These are phyloP conservation scores for Discoglossus pictus DNA, from an alignment of 2,797 vertebrate genomes.

Conservation along the genomic window DNA sequence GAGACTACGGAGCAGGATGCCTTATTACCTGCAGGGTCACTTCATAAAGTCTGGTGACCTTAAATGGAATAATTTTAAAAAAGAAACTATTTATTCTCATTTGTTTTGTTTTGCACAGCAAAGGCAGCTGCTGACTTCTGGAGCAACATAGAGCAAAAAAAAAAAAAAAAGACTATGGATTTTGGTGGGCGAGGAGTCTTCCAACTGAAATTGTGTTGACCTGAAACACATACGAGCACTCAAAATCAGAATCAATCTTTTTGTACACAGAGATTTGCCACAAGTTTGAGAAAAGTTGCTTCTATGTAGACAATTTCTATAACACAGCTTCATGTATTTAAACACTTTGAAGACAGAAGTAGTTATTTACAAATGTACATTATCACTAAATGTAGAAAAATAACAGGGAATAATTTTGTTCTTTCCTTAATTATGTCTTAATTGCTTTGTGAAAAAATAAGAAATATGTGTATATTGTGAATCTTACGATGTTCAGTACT, in stretches of 20 bases:
- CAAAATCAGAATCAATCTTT: constrained; percentile 63
- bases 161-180: constrained; percentile 63
- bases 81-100: constrained; percentile 98
- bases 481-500: constrained; percentile 71
- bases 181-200: constrained; percentile 67
- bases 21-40: constrained; percentile 84
- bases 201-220: constrained; percentile 64
- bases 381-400: constrained; percentile 67
- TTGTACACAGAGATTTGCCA: constrained; percentile 71
- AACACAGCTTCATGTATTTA: constrained; percentile 75
- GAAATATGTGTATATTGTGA: constrained; percentile 77
- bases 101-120: constrained; percentile 98
- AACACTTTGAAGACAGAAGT: constrained; percentile 73
- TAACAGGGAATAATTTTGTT: constrained; percentile 68
- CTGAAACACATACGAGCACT: constrained; percentile 66
- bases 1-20: constrained; percentile 93
- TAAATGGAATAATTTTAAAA: constrained; percentile 81
- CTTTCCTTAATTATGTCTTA: constrained; percentile 70
- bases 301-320: constrained; percentile 70
- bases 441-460: constrained; percentile 63
- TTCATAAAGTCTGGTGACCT: constrained; percentile 80
- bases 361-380: constrained; percentile 69
- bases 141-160: constrained; percentile 68
- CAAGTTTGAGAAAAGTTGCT: constrained; percentile 74
- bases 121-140: constrained; percentile 93